Evolutionary conservation across 1,140 invertebrate genomes (phyloP).

Genomic region (Caenorhabditis tropicalis): DNA sequence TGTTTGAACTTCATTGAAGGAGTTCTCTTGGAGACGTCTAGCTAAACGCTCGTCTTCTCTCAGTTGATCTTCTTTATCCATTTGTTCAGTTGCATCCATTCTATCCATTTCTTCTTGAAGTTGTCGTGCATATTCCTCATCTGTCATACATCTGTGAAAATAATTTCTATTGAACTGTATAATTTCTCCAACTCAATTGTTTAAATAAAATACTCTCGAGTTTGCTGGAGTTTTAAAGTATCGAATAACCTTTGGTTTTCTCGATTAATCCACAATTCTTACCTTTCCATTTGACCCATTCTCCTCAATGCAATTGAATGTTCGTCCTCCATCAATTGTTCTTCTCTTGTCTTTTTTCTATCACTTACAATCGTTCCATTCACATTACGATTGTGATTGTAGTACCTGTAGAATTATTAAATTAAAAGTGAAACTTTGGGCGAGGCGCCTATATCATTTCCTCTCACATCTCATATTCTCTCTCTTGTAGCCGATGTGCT

Average conservation of each 20-base stretch:
- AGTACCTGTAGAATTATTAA: slow-evolving; percentile 24
- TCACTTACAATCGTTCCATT: slow-evolving; percentile 39
- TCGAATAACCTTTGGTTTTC: too few species aligned
- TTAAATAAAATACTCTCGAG: too few species aligned
- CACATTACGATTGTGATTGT: slow-evolving; percentile 35
- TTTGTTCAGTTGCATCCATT: background rate
- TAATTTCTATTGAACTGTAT: background rate
- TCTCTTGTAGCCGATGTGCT: slow-evolving; percentile 18
- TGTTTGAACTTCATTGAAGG: background rate
- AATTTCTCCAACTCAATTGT: background rate
- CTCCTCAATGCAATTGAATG: background rate
- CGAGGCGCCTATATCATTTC: background rate
- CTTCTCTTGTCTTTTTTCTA: slow-evolving; percentile 34
- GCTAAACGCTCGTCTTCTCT: background rate
- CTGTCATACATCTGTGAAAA: background rate
- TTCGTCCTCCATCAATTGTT: slow-evolving; percentile 12
- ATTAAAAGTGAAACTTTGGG: slow-evolving; percentile 10
- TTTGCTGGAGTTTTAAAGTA: too few species aligned
- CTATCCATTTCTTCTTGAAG: slow-evolving; percentile 25
- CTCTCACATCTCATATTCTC: slow-evolving; percentile 29
- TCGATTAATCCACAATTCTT: too few species aligned
- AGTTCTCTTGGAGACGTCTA: background rate
- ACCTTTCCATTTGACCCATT: background rate
- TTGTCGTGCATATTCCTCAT: slow-evolving; percentile 23
- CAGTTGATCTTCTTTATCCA: slow-evolving; percentile 29